A percentile compares a stretch with the other conserved stretches of the same genome.
Evolutionary conservation across 2,797 vertebrate species (phyloP).

Genomic region (Pantherophis vulpinus): DNA sequence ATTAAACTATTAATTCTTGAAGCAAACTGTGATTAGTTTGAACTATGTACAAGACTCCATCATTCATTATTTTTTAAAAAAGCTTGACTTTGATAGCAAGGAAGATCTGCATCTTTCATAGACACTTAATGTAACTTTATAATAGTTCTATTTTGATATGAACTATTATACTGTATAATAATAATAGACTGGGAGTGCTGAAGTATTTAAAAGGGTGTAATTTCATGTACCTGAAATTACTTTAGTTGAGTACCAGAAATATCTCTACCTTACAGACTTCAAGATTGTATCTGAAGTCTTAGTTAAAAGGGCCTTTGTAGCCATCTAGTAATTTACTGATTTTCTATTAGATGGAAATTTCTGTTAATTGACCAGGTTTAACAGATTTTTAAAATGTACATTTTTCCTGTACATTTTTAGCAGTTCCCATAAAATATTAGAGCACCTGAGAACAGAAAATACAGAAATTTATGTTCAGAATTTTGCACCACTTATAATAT

Average conservation of each 20-base stretch:
- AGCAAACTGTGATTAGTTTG: background rate
- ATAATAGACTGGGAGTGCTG: background rate
- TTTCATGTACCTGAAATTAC: background rate
- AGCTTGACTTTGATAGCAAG: conserved; percentile 46
- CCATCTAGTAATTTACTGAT: too few relatives aligned
- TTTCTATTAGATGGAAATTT: too few relatives aligned
- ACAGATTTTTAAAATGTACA: too few relatives aligned
- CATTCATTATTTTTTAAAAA: background rate
- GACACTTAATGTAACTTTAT: background rate
- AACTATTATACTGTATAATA: background rate
- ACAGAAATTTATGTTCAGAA: too few relatives aligned
- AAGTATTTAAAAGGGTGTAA: background rate
- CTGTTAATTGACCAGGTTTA: too few relatives aligned
- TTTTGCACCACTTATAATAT: too few relatives aligned
- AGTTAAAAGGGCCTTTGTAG: too few relatives aligned
- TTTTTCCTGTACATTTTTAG: too few relatives aligned
- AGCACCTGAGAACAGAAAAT: too few relatives aligned
- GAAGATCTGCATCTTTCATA: conserved; percentile 30
- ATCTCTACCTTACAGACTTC: too few relatives aligned
- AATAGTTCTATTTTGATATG: background rate
- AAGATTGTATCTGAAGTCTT: too few relatives aligned
- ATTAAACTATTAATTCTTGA: rapidly evolving
- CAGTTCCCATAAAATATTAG: too few relatives aligned
- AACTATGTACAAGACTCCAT: rapidly evolving
- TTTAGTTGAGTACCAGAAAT: background rate